phyloP scores from a whole-genome alignment of 2,888 invertebrate genomes.

The Polyommatus iphigenia region DNA sequence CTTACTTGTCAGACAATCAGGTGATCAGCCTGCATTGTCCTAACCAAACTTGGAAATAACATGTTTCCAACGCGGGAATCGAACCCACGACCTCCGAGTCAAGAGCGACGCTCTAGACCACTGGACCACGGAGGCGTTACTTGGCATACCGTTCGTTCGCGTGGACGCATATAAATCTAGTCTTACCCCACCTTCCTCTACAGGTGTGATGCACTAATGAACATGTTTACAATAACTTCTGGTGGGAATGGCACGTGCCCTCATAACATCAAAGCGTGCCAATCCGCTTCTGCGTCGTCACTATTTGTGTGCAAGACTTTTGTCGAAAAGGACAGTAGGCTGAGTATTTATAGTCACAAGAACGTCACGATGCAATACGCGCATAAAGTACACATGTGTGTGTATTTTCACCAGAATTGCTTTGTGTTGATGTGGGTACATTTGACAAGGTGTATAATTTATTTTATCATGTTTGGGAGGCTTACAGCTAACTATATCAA shows the following conservation, averaged over 20 bases:
- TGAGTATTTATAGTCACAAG: conserved; percentile 48
- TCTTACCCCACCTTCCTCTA: neutral
- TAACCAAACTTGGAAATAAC: no score
- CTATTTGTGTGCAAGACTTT: conserved; percentile 60
- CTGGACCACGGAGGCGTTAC: no score
- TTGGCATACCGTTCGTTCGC: no score
- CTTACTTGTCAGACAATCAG: no score
- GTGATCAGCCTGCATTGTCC: no score
- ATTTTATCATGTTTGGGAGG: no score
- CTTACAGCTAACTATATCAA: no score
- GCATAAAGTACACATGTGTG: neutral
- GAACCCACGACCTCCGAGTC: no score
- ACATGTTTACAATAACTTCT: neutral
- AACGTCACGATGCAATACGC: neutral
- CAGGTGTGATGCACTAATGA: neutral
- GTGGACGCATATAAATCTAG: no score
- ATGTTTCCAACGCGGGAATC: no score
- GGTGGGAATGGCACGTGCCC: conserved; percentile 34
- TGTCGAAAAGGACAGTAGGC: conserved; percentile 53
- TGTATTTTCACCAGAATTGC: neutral
- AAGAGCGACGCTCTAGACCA: no score
- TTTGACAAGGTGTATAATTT: no score
- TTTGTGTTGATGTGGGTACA: neutral
- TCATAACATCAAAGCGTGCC: conserved; percentile 30
- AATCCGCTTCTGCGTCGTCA: conserved; percentile 31